phyloP scores from a whole-genome alignment of 2,113 vertebrate species.

The Solenodon paradoxus region DNA sequence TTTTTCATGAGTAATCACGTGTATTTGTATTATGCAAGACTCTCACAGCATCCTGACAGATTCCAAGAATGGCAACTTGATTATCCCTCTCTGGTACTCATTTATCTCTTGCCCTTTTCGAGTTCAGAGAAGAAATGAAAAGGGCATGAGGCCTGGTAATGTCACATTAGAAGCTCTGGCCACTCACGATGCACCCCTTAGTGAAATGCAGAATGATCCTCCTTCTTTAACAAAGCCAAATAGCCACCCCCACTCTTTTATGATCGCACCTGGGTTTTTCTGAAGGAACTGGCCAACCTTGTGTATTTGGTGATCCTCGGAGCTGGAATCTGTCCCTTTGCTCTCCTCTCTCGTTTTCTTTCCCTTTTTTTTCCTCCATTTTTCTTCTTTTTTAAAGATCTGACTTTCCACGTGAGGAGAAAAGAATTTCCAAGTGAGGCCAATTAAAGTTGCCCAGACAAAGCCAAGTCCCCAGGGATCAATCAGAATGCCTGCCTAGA shows the following conservation, averaged over 20 bases:
- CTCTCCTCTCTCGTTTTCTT: background rate
- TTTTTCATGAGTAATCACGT: background rate
- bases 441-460: slow-evolving; percentile 50
- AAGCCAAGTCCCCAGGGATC: slow-evolving; percentile 3
- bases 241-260: background rate
- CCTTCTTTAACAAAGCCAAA: background rate
- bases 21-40: background rate
- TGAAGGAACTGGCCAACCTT: background rate
- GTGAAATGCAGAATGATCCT: no score
- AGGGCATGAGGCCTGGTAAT: background rate
- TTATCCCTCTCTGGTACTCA: background rate
- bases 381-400: background rate
- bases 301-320: no score
- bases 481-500: slow-evolving; percentile 30
- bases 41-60: background rate
- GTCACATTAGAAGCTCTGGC: background rate
- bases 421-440: slow-evolving; percentile 50
- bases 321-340: background rate
- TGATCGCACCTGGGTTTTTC: background rate
- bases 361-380: background rate
- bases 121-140: background rate
- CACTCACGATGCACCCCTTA: no score
- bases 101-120: background rate
- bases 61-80: background rate
- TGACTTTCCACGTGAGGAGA: slow-evolving; percentile 25